A percentile compares a stretch with the other conserved stretches of the same genome.
phyloP scores from a whole-genome alignment of 2,113 vertebrate species.

The Alosa alosa region DNA sequence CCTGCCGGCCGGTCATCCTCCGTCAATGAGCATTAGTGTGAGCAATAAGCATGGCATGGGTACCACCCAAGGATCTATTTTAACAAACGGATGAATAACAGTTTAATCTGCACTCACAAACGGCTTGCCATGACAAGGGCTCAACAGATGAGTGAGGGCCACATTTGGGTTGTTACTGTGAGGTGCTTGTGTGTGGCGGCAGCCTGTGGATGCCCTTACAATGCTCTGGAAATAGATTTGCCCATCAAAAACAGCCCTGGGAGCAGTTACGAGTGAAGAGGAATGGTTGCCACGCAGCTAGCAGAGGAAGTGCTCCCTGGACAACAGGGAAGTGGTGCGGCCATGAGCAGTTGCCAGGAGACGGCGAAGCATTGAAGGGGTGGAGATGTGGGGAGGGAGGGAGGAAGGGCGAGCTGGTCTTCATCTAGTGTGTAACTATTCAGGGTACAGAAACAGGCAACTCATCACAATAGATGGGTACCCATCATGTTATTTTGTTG shows the following conservation, averaged over 20 bases:
- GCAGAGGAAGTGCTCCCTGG: background rate
- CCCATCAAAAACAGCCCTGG: constrained; percentile 20
- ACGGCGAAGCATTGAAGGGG: background rate
- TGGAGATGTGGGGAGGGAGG: background rate
- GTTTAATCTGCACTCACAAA: background rate
- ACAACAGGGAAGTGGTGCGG: constrained; percentile 23
- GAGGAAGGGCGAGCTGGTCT: background rate
- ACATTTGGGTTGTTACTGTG: background rate
- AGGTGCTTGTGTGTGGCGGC: background rate
- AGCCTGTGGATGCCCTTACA: constrained; percentile 9
- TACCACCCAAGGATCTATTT: background rate
- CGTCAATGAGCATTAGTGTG: background rate
- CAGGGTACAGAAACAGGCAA: background rate
- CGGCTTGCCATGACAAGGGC: background rate
- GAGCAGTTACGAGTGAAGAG: constrained; percentile 30
- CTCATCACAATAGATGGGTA: background rate
- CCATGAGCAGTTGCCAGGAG: constrained; percentile 29
- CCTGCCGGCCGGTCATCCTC: background rate
- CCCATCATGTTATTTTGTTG: background rate
- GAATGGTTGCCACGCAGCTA: constrained; percentile 28
- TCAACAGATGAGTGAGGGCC: background rate
- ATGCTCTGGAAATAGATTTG: constrained; percentile 34
- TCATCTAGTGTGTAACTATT: constrained; percentile 7
- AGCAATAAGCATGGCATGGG: background rate
- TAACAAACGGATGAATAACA: background rate